Base-by-base conservation (phyloP, 1,140 invertebrate species). In the Brachionus paranguensis region DNA sequence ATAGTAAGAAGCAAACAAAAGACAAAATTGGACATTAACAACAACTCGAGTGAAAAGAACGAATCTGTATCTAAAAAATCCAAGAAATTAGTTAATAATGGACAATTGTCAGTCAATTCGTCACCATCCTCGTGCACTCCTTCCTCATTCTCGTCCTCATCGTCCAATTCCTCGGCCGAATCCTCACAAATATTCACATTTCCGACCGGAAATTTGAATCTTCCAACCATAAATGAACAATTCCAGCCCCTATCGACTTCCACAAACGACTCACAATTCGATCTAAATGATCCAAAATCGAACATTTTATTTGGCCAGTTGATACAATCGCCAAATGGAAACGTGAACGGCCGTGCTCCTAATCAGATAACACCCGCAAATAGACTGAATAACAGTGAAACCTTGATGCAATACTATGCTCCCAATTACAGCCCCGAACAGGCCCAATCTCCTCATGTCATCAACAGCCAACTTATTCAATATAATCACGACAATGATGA, bases 1-100 rank as follows among this genome's bases (percentile, higher is more conserved):
- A 76, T 76, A 27, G 72, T 76, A 8, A 20, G 72, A 76, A 76
- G 72, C 29, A 76, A 76, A 76, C 72, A 76, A 50, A 76, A 76
- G 27, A 27, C 72, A 50, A 76, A 76, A 50, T 27, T 47, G 7
- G 72, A 76, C 27, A 50, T 76, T 6, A 76, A 76, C 43, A 76
- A 50, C 20, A 76, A 76, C 33, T 27, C 20, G 17, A 76, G 27
- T 50, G 72, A 76, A 76, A 76, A 76, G 33, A 27, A 50, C 12
- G 20, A 50, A 50, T 50, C 43, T 37, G 41, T 7, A 10, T n/a
- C 37, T 6, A 72, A 76, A 76, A 76, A 76, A 27, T 2, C 45
- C 3, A 76, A 47, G 27, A 76, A 76, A n/a, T 20, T 76, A 20
- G n/a, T 37, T 50, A 76, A 76, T 29, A 24, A 50, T 50, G 43